Base-by-base conservation (phyloP, 2,888 invertebrate genomes). In the Euphydryas editha region DNA sequence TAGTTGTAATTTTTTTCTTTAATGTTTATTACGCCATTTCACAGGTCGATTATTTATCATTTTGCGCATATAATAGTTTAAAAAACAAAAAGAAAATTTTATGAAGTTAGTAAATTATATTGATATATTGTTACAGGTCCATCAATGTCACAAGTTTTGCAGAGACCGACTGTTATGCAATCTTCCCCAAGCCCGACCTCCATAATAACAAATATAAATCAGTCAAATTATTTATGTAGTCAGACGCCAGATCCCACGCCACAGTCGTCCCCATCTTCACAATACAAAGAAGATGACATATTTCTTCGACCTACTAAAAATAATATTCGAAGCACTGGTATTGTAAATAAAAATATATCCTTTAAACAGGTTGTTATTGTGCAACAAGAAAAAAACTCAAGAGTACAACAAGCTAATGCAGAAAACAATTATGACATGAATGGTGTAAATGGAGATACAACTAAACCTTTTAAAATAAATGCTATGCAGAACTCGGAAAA, bases 161-260 rank as follows among this genome's bases (percentile, higher is more conserved):
- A 86, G 68, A 78, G 87, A 64, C 89, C 88, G 11, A 88, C 84
- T 69, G 82, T 82, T 11, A 81, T 83, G 79, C 87, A 88, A 64
- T 90, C 90, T 2, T 92, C 92, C 24, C 93, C 93, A 1, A 93
- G 93, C 69, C 93, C 93, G 15, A 93, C 85, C 2, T 89, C 92
- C 4, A 89, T 93, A 54, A 93, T 93, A 63, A 74, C 82, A 36
- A 90, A 85, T 73, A 90, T 93, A 73, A 93, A 93, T 71, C 93
- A 93, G 64, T 91, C 93, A 0, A 90, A 85, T 73, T 93, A 82
- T 77, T 76, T 93, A 62, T 92, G 92, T 79, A 90, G 87, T 67
- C 86, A 86, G 68, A 71, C 80, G 3, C 79, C 47, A 6, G 85
- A 85, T 0, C 70, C 79, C 2, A 83, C 77, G 18, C 49, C 75